Base-by-base conservation (phyloP, 2,888 invertebrate genomes). In the Trypoxylon attenuatum region DNA sequence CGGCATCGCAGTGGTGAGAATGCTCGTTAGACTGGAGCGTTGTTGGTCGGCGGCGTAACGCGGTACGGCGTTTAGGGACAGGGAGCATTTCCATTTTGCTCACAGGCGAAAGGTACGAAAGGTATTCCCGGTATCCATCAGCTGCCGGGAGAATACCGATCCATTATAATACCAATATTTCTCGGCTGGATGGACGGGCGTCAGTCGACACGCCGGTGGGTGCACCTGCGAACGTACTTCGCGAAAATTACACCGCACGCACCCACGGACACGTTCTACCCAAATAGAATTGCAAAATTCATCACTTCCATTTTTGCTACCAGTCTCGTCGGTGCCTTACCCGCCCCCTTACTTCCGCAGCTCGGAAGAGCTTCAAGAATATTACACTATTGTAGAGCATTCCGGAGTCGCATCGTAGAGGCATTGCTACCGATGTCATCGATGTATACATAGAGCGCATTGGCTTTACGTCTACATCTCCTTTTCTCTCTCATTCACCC, bases 251-350 rank as follows among this genome's bases (percentile, higher is more conserved):
- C 56, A 60, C 42, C 19, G 45, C 25, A 33, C 39, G 54, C 50
- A 56, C 22, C 41, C 23, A 47, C 55, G 15, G 29, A 33, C 43
- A 25, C 33, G 33, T 13, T n/a, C n/a, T n/a, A n/a, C n/a, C 45
- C 57, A 53, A 66, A 63, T 58, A 66, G 66, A 66, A 66, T 66
- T 66, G 66, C 64, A 66, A 66, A 64, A 64, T 58, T 58, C 49
- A n/a, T n/a, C 51, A 41, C 19, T 4, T 5, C 8, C 38, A 16
- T 41, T 18, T 19, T 18, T 41, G 18, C 41, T 4, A 3, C 18
- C 16, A 1, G 6, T 5, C 41, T 16, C 41, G 16, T 41, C n/a
- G 3, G 1, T 19, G 8, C 18, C 41, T 8, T 1, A 10, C 41
- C 64, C 39, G 19, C 49, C 19, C 43, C 23, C 39, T 46, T 53